phyloP scores from a whole-genome alignment of 2,113 vertebrate genomes.

The Phodopus roborovskii region DNA sequence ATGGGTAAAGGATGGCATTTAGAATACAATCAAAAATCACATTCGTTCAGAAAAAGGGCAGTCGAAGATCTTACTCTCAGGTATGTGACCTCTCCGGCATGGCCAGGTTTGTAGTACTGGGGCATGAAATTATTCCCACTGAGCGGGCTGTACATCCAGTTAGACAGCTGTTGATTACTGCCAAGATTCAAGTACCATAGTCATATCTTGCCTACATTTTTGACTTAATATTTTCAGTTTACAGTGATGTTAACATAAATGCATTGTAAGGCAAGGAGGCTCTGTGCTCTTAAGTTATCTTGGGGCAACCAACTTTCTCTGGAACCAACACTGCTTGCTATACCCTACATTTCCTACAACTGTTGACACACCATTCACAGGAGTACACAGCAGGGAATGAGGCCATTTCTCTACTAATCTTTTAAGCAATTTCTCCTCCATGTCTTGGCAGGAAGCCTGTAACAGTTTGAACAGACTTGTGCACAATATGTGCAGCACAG shows the following conservation, averaged over 20 bases:
- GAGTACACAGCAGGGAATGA: constrained; percentile 69
- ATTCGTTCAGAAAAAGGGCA: background rate
- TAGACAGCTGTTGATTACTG: background rate
- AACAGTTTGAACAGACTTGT: constrained; percentile 83
- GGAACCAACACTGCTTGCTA: constrained; percentile 75
- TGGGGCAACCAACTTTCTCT: constrained; percentile 34
- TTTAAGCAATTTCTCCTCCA: constrained; percentile 79
- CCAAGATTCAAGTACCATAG: background rate
- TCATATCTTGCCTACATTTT: background rate
- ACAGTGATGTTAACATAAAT: background rate
- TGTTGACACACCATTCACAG: constrained; percentile 80
- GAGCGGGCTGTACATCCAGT: background rate
- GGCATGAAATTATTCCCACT: background rate
- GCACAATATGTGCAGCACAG: constrained; percentile 80
- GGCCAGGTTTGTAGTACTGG: background rate
- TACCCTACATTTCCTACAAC: constrained; percentile 74
- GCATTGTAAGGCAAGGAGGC: background rate
- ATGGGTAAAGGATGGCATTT: background rate
- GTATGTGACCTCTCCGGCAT: background rate
- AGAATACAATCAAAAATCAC: background rate
- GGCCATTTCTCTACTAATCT: constrained; percentile 64
- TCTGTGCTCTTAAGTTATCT: background rate
- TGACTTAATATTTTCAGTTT: background rate
- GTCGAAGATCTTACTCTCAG: background rate
- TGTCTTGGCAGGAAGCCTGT: constrained; percentile 85